Conservation (phyloP, 1,140 invertebrate genomes). For the Drosophila pseudoananassae region DNA sequence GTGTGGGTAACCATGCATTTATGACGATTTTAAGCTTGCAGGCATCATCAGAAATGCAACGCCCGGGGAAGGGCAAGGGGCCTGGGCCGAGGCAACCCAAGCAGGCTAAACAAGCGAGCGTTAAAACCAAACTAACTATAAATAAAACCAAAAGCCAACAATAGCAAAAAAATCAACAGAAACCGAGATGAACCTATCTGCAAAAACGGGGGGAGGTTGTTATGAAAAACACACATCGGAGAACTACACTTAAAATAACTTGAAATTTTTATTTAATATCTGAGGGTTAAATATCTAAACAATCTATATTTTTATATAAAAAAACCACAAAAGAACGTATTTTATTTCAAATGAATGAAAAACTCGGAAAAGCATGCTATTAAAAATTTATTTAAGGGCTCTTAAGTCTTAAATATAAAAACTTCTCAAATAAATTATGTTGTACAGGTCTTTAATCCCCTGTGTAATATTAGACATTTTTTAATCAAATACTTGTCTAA, state of each 20-base stretch:
- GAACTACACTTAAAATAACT: neutral
- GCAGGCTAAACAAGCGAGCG: slow-evolving; percentile 51
- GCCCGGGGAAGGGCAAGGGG: slow-evolving; percentile 1
- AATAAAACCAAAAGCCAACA: slow-evolving; percentile 77
- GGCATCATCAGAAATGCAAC: slow-evolving; percentile 62
- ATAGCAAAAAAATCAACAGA: slow-evolving; percentile 42
- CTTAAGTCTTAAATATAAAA: too few species aligned
- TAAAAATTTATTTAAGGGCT: neutral
- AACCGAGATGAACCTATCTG: slow-evolving; percentile 18
- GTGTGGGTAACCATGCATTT: slow-evolving; percentile 75
- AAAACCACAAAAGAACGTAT: too few species aligned
- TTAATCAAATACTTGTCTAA: too few species aligned
- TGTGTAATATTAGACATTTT: too few species aligned
- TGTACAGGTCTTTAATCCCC: too few species aligned
- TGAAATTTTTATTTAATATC: neutral
- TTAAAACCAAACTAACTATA: slow-evolving; percentile 77
- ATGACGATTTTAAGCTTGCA: slow-evolving; percentile 76
- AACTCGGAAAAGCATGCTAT: neutral
- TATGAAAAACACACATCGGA: slow-evolving; percentile 1
- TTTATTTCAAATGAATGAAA: neutral
- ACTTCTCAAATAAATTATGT: too few species aligned
- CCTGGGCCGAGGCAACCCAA: slow-evolving; percentile 16
- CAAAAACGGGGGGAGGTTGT: neutral
- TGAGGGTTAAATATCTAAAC: neutral
- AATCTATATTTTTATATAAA: too few species aligned